phyloP scores from a whole-genome alignment of 2,797 vertebrate species.

The Schizopygopsis malacanthus region DNA sequence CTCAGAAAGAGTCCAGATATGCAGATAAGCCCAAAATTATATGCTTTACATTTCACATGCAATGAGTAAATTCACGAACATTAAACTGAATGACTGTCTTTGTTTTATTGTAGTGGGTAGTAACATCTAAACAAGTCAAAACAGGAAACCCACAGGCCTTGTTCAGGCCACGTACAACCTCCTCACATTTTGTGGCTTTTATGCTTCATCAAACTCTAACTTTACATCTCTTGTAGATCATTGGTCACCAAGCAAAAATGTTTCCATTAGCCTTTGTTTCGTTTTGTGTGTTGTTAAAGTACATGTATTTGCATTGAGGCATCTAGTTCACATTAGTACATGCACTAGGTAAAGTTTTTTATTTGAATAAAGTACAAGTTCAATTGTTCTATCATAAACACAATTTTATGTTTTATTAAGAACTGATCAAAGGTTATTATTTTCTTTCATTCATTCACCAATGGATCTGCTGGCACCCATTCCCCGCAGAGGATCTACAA shows the following conservation, averaged over 20 bases:
- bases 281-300: slow-evolving; percentile 12
- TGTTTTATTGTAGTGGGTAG: background rate
- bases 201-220: background rate
- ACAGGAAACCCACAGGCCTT: slow-evolving; percentile 11
- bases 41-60: too few relatives aligned
- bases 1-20: too few relatives aligned
- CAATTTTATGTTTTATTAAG: background rate
- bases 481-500: too few relatives aligned
- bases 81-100: too few relatives aligned
- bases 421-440: background rate
- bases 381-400: background rate
- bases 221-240: background rate
- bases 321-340: background rate
- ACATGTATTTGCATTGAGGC: background rate
- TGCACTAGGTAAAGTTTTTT: background rate
- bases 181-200: background rate
- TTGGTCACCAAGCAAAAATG: background rate
- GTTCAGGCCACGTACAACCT: background rate
- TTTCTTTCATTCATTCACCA: too few relatives aligned
- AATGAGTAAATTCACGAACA: too few relatives aligned
- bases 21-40: too few relatives aligned
- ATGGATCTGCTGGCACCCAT: too few relatives aligned
- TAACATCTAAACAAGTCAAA: background rate
- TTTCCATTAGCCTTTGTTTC: slow-evolving; percentile 12
- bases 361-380: background rate